Percentiles rank a stretch among this genome's conserved stretches.
phyloP scores from a whole-genome alignment of 2,888 invertebrate species.

The Macropis europaea region DNA sequence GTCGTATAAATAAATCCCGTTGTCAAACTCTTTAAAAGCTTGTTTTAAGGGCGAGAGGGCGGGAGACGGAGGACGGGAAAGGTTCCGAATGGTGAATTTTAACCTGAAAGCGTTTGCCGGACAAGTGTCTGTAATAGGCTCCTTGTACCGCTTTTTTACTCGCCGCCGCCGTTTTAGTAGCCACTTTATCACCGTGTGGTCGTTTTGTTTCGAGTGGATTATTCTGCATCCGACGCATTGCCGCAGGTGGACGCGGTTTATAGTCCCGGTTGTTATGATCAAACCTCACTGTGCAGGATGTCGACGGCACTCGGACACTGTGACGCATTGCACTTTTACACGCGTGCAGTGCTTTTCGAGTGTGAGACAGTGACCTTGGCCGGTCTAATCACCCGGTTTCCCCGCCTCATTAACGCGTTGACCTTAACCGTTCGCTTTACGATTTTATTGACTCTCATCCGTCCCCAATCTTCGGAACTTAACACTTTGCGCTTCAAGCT shows the following conservation, averaged over 20 bases:
- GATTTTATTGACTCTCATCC: too few species aligned
- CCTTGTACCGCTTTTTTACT: slow-evolving; percentile 38
- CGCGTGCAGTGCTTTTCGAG: too few species aligned
- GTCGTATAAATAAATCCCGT: slow-evolving; percentile 46
- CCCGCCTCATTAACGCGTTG: too few species aligned
- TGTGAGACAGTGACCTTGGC: too few species aligned
- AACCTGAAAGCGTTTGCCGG: slow-evolving; percentile 31
- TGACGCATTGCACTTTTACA: slow-evolving; percentile 13
- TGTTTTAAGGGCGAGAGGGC: neutral
- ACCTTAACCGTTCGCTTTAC: too few species aligned
- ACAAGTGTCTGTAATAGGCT: slow-evolving; percentile 60
- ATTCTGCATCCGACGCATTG: slow-evolving; percentile 61
- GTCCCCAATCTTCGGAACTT: too few species aligned
- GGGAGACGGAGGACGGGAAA: neutral
- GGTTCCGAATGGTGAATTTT: slow-evolving; percentile 25
- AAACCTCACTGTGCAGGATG: slow-evolving; percentile 56
- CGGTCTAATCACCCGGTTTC: too few species aligned
- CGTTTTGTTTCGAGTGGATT: slow-evolving; percentile 64
- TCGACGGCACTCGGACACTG: slow-evolving; percentile 18
- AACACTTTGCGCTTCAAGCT: too few species aligned
- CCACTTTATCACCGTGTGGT: slow-evolving; percentile 57
- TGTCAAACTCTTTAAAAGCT: slow-evolving; percentile 41
- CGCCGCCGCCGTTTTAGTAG: slow-evolving; percentile 49
- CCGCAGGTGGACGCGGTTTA: slow-evolving; percentile 59
- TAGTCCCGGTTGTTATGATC: slow-evolving; percentile 61